These are phyloP conservation scores for Mormyrus hasselquistii DNA, from an alignment of 2,797 vertebrate species.

Conservation along the genomic window DNA sequence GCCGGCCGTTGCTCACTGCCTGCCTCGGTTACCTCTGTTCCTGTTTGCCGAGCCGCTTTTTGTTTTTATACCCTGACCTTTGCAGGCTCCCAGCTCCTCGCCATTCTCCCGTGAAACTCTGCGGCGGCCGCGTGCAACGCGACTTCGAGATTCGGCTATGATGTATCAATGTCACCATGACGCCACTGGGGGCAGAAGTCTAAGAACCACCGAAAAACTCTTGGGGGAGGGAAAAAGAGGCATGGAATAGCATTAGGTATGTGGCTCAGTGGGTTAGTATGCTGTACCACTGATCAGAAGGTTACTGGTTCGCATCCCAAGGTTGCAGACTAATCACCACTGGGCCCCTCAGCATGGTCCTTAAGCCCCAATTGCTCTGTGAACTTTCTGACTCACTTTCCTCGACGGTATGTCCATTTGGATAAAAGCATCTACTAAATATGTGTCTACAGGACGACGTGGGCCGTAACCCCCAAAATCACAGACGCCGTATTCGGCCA, in stretches of 20 bases:
- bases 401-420: neutral
- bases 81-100: neutral
- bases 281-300: neutral
- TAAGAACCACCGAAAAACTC: neutral
- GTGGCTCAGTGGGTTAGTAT: neutral
- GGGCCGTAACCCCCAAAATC: neutral
- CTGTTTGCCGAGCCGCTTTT: neutral
- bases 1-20: neutral
- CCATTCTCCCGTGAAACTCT: neutral
- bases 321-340: neutral
- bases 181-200: neutral
- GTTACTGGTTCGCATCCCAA: neutral
- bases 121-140: neutral
- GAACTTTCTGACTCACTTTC: neutral
- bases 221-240: neutral
- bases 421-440: neutral
- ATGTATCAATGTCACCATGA: neutral
- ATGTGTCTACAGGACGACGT: neutral
- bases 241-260: neutral
- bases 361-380: neutral
- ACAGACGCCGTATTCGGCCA: neutral
- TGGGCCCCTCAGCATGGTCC: neutral
- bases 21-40: neutral
- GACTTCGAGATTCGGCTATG: neutral
- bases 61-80: neutral